These are phyloP conservation scores for Hirtodrosophila alboralis DNA, from an alignment of 2,888 invertebrate genomes.

Conservation along the genomic window DNA sequence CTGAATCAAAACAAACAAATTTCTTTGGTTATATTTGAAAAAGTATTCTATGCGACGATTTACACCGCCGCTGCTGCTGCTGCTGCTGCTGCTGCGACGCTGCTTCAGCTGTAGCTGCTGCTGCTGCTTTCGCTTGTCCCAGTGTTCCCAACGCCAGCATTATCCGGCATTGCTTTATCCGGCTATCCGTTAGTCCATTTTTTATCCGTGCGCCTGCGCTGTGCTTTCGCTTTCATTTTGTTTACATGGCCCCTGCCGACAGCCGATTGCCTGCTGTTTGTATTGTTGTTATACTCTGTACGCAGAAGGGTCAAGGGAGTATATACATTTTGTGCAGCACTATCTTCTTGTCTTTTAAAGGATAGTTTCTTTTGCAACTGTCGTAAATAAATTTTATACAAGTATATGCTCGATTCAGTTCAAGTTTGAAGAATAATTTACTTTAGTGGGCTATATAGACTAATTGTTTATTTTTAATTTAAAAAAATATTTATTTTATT, in stretches of 20 bases:
- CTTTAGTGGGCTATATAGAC: no score
- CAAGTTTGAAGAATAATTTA: no score
- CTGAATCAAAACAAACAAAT: conserved; percentile 81
- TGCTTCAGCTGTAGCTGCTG: conserved; percentile 5
- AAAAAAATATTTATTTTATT: no score
- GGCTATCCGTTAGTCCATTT: conserved; percentile 47
- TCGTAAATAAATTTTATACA: no score
- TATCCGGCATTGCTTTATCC: conserved; percentile 56
- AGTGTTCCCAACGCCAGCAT: conserved; percentile 57
- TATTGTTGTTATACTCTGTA: conserved; percentile 1
- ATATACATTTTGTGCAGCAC: no score
- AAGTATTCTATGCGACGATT: conserved; percentile 36
- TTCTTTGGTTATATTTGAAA: conserved; percentile 79
- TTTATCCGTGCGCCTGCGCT: conserved; percentile 67
- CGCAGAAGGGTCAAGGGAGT: no score
- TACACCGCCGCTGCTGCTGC: conserved; percentile 14
- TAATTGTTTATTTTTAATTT: no score
- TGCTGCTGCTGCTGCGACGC: conserved; percentile 9
- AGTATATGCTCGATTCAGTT: no score
- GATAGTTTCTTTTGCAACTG: no score
- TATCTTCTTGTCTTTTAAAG: no score
- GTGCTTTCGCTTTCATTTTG: conserved; percentile 33
- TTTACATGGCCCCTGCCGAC: conserved; percentile 61
- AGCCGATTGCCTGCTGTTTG: conserved; percentile 25
- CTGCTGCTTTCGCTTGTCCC: conserved; percentile 8